Percentiles rank a stretch among this genome's conserved stretches.
Evolutionary conservation across 2,888 invertebrate species (phyloP).

Genomic region (Apocheima hispidaria): DNA sequence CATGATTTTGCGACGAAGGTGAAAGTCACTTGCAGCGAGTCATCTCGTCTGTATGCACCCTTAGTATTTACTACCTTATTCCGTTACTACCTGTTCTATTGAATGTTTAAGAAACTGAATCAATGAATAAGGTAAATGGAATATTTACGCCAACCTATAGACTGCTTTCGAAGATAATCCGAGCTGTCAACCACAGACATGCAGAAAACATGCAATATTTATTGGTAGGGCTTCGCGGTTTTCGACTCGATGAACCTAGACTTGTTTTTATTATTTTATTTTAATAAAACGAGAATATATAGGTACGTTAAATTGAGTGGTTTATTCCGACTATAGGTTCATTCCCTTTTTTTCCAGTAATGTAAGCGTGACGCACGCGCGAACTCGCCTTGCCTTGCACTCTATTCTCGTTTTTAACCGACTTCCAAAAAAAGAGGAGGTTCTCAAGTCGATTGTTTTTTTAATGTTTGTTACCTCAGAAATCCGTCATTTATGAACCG

Average conservation of each 20-base stretch:
- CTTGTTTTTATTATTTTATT: constrained; percentile 6
- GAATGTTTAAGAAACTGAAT: constrained; percentile 56
- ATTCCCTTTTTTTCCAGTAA: too few relatives aligned
- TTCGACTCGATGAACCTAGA: constrained; percentile 36
- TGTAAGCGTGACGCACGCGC: too few relatives aligned
- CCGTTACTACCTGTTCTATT: constrained; percentile 50
- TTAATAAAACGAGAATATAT: neutral
- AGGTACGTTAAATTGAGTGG: too few relatives aligned
- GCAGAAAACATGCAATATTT: constrained; percentile 49
- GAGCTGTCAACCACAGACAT: constrained; percentile 44
- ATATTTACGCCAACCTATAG: constrained; percentile 44
- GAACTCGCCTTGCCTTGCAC: too few relatives aligned
- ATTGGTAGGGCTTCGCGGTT: constrained; percentile 62
- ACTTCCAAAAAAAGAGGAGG: neutral
- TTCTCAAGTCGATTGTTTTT: neutral
- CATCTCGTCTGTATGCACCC: constrained; percentile 61
- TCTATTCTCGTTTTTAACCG: neutral
- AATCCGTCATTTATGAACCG: too few relatives aligned
- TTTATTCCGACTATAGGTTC: too few relatives aligned
- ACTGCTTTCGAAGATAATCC: constrained; percentile 40
- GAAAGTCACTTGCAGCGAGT: constrained; percentile 60
- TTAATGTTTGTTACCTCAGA: too few relatives aligned
- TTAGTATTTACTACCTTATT: too few relatives aligned
- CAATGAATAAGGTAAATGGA: constrained; percentile 56
- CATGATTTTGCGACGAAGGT: constrained; percentile 60